A percentile compares a stretch with the other conserved stretches of the same genome.
These are phyloP conservation scores for Rhodophaea formosa DNA, from an alignment of 2,888 invertebrate genomes.

Conservation along the genomic window DNA sequence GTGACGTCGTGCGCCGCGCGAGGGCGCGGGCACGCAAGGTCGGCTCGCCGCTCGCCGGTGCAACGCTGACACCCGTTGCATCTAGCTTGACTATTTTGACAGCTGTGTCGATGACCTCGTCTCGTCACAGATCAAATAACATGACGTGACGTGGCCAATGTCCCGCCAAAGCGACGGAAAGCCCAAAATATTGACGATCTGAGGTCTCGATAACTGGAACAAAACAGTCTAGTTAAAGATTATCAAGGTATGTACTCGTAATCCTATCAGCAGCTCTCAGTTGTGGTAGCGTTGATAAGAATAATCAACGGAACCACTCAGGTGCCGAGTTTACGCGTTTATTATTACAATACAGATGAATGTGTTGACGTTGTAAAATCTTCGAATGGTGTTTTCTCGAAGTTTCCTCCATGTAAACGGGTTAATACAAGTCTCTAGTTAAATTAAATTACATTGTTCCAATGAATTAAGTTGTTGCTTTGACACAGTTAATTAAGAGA, in stretches of 20 bases:
- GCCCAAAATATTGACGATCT: not conserved
- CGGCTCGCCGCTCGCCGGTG: slow-evolving; percentile 42
- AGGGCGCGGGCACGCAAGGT: slow-evolving; percentile 67
- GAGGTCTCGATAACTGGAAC: not conserved
- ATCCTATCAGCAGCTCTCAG: not conserved
- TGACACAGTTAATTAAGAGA: not conserved
- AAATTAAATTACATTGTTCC: not conserved
- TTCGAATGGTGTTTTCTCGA: not conserved
- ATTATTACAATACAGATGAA: not conserved
- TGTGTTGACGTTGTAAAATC: not conserved
- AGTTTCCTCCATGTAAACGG: not conserved
- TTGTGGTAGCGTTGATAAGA: not conserved
- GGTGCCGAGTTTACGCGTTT: not conserved
- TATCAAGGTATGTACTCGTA: not conserved
- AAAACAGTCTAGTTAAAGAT: not conserved
- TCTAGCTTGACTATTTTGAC: slow-evolving; percentile 54
- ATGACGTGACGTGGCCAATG: not conserved
- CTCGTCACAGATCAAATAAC: not conserved
- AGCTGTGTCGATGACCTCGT: slow-evolving; percentile 49
- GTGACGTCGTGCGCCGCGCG: slow-evolving; percentile 58
- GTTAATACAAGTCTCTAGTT: not conserved
- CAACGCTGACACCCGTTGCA: slow-evolving; percentile 41
- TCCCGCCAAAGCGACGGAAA: not conserved
- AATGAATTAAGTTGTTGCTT: not conserved
- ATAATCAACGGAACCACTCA: not conserved